Conservation (phyloP, 2,888 invertebrate species). For the Acholoe squamosa region DNA sequence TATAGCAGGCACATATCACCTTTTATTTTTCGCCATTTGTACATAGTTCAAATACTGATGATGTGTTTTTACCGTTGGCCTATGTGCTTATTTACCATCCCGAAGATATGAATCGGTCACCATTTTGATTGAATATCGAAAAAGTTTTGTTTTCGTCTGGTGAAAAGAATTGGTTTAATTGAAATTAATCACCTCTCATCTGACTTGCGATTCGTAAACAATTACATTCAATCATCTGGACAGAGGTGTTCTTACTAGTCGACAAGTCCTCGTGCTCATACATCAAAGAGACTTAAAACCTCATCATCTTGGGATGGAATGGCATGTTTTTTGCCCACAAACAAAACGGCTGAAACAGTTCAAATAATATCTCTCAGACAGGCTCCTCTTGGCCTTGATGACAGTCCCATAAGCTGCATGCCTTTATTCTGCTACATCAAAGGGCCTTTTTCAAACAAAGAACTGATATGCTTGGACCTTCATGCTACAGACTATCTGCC, state of each 20-base stretch:
- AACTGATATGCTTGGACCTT: background rate
- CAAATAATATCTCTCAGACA: background rate
- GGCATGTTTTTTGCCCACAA: background rate
- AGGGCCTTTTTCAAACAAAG: slow-evolving; percentile 1
- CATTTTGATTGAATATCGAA: too few species aligned
- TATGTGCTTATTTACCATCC: too few species aligned
- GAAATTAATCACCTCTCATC: slow-evolving; percentile 9
- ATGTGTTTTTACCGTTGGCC: too few species aligned
- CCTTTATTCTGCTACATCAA: background rate
- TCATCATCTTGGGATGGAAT: background rate
- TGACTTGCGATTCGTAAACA: background rate
- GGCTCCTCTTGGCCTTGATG: background rate
- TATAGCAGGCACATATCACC: too few species aligned
- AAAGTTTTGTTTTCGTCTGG: background rate
- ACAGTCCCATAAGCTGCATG: background rate
- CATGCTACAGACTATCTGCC: background rate
- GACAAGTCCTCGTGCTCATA: background rate
- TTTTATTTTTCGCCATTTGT: too few species aligned
- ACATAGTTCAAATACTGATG: too few species aligned
- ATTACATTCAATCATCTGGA: background rate
- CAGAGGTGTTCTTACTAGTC: background rate
- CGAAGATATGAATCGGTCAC: too few species aligned
- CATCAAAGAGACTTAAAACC: background rate
- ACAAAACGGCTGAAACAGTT: background rate
- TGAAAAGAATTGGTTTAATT: background rate